Evolutionary conservation across 2,113 vertebrate species (phyloP), one percentile per base, ranked within the genome.

Genomic region (Ictalurus punctatus): DNA sequence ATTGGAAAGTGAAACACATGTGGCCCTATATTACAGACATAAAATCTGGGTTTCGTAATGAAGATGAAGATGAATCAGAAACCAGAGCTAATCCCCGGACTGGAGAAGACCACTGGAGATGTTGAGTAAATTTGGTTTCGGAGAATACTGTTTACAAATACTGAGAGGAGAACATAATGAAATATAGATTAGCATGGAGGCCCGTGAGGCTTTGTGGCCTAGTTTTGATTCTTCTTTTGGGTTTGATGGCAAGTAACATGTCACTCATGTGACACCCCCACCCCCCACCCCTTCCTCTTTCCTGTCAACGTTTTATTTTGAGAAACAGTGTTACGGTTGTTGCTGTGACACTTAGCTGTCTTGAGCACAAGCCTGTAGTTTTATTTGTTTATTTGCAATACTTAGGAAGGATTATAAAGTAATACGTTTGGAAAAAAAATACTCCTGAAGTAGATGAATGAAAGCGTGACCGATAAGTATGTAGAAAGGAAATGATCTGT

Each of bases 61-160:
- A 61, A 40, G 54, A 17, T 23, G 14, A 61, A 40, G 54, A 78
- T 86, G 13, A 52, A 48, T 78, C 63, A 23, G 76, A 86, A 52
- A 83, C 34, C 52, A 14, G 58, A 86, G 80, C 48, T 10, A 78
- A 61, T 71, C 79, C 54, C 80, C 79, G 78, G 40, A 54, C 78
- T 27, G 65, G 54, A 52, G 59, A 17, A 65, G 54, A 8, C 23
- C 89, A 84, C 87, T 84, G 52, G 25, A 83, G 54, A 92, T 90
- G 89, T 92, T 91, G 89, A 91, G 92, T 94, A 92, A 93, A 94
- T 95, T 93, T 83, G 90, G 87, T 93, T 73, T 89, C 92, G 91
- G 92, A 94, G 93, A 94, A 89, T 91, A 90, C 83, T 95, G 95
- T 96, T 96, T 95, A 96, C 95, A 95, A 95, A 95, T 93, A 94